Conservation (phyloP, 2,113 vertebrate species). For the Notarius lentiginosus region DNA sequence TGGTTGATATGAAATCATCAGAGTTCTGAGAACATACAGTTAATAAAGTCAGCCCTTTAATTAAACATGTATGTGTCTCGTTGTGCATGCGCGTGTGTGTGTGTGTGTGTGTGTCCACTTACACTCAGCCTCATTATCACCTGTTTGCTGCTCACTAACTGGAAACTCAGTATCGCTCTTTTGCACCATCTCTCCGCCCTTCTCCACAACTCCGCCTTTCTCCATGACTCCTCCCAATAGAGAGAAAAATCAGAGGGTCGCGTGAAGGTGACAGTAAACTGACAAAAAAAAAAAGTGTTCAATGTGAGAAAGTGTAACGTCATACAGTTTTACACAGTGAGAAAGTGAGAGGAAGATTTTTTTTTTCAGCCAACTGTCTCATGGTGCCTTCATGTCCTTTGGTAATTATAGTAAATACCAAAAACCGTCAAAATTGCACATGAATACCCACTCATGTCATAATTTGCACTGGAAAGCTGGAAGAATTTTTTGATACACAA, state of each 20-base stretch:
- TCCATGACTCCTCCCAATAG: not conserved
- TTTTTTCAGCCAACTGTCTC: too few relatives aligned
- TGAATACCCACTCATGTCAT: too few relatives aligned
- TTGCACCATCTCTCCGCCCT: too few relatives aligned
- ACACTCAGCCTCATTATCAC: not conserved
- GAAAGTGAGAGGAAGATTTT: too few relatives aligned
- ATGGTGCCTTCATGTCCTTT: too few relatives aligned
- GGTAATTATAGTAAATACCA: too few relatives aligned
- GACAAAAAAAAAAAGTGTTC: not conserved
- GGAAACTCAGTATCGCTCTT: not conserved
- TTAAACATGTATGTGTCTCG: not conserved
- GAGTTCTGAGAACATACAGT: not conserved
- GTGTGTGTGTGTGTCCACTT: constrained; percentile 6
- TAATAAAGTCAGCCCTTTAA: not conserved
- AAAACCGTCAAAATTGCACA: too few relatives aligned
- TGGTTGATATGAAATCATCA: not conserved
- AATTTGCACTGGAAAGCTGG: too few relatives aligned
- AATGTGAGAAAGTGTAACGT: not conserved
- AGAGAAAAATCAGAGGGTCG: not conserved
- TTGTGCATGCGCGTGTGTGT: constrained; percentile 9
- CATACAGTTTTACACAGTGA: not conserved
- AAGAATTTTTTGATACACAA: too few relatives aligned
- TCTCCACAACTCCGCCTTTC: not conserved
- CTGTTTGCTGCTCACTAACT: not conserved
- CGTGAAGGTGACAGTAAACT: not conserved